Base-by-base conservation (phyloP, 2,888 invertebrate genomes). In the Blastobasis lacticolella region DNA sequence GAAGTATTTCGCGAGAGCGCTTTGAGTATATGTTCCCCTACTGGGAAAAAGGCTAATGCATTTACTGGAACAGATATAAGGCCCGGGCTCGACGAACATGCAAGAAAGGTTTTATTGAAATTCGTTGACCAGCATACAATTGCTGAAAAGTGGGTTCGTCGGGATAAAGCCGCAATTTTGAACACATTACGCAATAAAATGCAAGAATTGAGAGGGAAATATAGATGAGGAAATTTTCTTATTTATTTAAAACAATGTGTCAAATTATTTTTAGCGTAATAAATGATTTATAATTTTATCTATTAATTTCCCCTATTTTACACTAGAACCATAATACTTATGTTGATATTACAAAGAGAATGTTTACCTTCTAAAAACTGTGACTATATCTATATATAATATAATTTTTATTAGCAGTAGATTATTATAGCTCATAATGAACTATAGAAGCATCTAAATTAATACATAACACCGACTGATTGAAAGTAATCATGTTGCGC, bases 131-230 rank as follows among this genome's bases (percentile, higher is more conserved):
- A 49, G 8, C 10, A 49, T 23, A 37, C 49, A 37, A 7, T n/a
- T 1, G 37, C 23, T 1, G 9, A 43, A 5, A 43, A 43, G 6
- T 49, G 49, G 49, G 40, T 47, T 38, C 6, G 5, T n/a, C 9
- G 8, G n/a, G 41, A 10, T 41, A 49, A 6, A n/a, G 6, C 8
- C 37, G 37, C 41, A 9, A 37, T 49, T 49, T 6, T 37, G 5
- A 36, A 49, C 37, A 49, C 41, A 6, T 6, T 49, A 23, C 43
- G 43, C 36, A 49, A 49, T 37, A 49, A 49, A 43, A 41, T 49
- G 10, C 49, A 49, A n/a, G 49, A 49, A 23, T 8, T 44, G 49
- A 49, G 49, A 37, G 10, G 10, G 6, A 48, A 48, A n/a, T 48
- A 36, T 48, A 6, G 23, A 9, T 10, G 5, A 48, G 48, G 23